phyloP scores from a whole-genome alignment of 2,797 vertebrate genomes.

The Calcarius lapponicus region DNA sequence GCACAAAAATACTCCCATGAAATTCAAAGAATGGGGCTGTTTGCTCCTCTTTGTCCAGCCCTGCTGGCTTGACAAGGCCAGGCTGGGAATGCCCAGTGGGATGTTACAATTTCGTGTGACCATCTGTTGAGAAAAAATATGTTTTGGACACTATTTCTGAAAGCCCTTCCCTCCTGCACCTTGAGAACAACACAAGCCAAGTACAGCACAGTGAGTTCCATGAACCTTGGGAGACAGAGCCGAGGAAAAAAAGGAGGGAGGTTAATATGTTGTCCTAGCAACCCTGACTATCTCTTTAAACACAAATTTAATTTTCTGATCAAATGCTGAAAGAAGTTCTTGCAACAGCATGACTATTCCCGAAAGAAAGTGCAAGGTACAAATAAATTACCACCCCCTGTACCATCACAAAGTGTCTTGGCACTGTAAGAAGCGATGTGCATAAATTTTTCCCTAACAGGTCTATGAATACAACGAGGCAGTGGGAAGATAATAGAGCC shows the following conservation, averaged over 20 bases:
- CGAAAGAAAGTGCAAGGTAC: conserved; percentile 40
- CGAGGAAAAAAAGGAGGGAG: conserved; percentile 24
- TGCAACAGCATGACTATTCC: conserved; percentile 41
- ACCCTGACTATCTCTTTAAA: conserved; percentile 61
- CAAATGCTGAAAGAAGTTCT: conserved; percentile 55
- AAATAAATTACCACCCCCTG: conserved; percentile 28
- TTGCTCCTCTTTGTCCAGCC: neutral
- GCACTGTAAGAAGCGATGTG: neutral
- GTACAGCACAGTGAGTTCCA: neutral
- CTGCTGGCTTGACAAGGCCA: neutral
- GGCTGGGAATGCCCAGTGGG: neutral
- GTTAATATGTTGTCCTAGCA: conserved; percentile 64
- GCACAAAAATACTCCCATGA: neutral
- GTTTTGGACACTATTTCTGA: neutral
- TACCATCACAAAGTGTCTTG: neutral
- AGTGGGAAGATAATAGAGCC: conserved; percentile 5
- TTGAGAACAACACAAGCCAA: neutral
- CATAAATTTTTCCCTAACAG: conserved; percentile 30
- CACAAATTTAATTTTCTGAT: conserved; percentile 67
- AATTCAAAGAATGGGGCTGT: neutral
- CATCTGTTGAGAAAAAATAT: neutral
- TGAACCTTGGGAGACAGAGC: neutral
- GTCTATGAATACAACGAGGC: conserved; percentile 16
- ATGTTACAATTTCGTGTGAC: neutral
- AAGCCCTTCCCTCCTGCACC: neutral